Evolutionary conservation across 2,888 invertebrate species (phyloP).

Genomic region (Piscicola geometra): DNA sequence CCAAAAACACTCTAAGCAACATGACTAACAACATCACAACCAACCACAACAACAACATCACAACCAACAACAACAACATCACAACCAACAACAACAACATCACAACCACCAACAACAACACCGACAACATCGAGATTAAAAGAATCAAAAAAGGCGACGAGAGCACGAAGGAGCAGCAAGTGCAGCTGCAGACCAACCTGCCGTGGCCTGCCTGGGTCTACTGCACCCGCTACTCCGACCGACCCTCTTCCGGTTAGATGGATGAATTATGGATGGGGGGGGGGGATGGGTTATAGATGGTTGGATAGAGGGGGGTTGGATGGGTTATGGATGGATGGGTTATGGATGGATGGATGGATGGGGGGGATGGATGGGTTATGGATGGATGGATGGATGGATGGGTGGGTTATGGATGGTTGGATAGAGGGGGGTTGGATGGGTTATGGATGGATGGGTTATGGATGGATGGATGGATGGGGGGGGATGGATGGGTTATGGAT

Average conservation of each 20-base stretch:
- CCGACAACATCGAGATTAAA: constrained; percentile 12
- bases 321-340: neutral
- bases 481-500: too few species aligned
- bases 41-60: neutral
- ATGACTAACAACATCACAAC: neutral
- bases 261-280: too few species aligned
- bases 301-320: too few species aligned
- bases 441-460: neutral
- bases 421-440: too few species aligned
- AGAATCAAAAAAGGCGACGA: neutral
- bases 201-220: constrained; percentile 93
- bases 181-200: neutral
- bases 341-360: too few species aligned
- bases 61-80: neutral
- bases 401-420: constrained; percentile 17
- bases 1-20: neutral
- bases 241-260: constrained; percentile 58
- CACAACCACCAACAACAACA: constrained; percentile 5
- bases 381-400: constrained; percentile 13
- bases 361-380: too few species aligned
- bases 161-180: neutral
- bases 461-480: neutral
- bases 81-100: neutral
- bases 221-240: constrained; percentile 76
- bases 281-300: neutral